These are phyloP conservation scores for Philereme vetulata DNA, from an alignment of 2,888 invertebrate genomes.

Conservation along the genomic window DNA sequence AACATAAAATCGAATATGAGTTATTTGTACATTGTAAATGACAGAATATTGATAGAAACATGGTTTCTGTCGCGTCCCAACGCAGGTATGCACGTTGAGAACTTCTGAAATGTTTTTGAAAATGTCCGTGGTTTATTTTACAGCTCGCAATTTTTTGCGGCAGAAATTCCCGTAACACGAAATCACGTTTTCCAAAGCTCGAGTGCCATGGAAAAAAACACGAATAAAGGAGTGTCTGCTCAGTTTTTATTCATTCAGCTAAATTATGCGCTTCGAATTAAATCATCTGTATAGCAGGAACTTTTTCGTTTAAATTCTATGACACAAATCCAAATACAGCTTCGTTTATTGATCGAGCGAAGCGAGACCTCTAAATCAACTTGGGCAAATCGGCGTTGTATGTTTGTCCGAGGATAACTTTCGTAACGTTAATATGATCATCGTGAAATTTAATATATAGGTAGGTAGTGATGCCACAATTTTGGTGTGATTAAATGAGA, in stretches of 20 bases:
- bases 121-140: conserved; percentile 18
- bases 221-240: conserved; percentile 17
- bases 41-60: conserved; percentile 9
- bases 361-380: too few species aligned
- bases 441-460: too few species aligned
- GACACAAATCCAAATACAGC: too few species aligned
- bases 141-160: conserved; percentile 19
- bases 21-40: background rate
- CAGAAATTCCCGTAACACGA: conserved; percentile 25
- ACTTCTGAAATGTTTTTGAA: conserved; percentile 23
- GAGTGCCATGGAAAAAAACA: conserved; percentile 26
- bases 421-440: too few species aligned
- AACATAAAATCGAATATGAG: too few species aligned
- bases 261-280: conserved; percentile 19
- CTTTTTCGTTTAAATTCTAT: background rate
- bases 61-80: conserved; percentile 4
- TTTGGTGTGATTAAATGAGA: too few species aligned
- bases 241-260: conserved; percentile 26
- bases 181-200: conserved; percentile 30
- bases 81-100: conserved; percentile 10
- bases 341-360: too few species aligned
- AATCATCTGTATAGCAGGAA: background rate
- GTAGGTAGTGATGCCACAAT: too few species aligned
- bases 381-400: too few species aligned
- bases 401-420: too few species aligned